Percentiles rank a stretch among this genome's conserved stretches.
Conservation (phyloP, 2,888 invertebrate genomes). For the Leptinotarsa peninsularis region DNA sequence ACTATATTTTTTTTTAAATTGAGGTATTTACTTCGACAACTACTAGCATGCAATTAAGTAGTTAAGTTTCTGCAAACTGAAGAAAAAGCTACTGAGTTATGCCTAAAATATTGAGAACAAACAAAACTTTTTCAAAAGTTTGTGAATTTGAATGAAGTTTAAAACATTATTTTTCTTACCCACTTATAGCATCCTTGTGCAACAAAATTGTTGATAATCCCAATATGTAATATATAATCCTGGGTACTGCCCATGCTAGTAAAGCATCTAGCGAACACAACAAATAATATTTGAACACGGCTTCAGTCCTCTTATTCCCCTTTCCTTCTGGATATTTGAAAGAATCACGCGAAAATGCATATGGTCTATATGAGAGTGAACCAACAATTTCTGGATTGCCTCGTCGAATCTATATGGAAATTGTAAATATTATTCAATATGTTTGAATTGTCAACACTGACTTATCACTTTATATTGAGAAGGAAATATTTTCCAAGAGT, state of each 20-base stretch:
- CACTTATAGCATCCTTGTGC: constrained; percentile 78
- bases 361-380: constrained; percentile 80
- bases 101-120: too few relatives aligned
- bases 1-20: too few relatives aligned
- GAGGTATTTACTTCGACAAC: too few relatives aligned
- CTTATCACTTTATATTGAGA: too few relatives aligned
- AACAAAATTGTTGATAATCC: constrained; percentile 77
- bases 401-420: constrained; percentile 71
- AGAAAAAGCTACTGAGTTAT: too few relatives aligned
- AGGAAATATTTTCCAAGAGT: neutral
- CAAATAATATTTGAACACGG: constrained; percentile 66
- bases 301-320: constrained; percentile 66
- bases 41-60: too few relatives aligned
- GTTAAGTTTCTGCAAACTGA: too few relatives aligned
- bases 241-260: constrained; percentile 72
- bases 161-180: constrained; percentile 66
- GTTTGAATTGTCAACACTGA: neutral
- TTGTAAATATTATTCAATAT: constrained; percentile 5
- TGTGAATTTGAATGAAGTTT: neutral
- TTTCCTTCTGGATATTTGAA: constrained; percentile 71
- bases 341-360: constrained; percentile 72
- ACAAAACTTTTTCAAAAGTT: too few relatives aligned
- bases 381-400: constrained; percentile 79
- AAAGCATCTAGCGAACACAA: constrained; percentile 69
- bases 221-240: constrained; percentile 70